Base-by-base conservation (phyloP, 2,797 vertebrate genomes). In the Zenarchopterus dispar region DNA sequence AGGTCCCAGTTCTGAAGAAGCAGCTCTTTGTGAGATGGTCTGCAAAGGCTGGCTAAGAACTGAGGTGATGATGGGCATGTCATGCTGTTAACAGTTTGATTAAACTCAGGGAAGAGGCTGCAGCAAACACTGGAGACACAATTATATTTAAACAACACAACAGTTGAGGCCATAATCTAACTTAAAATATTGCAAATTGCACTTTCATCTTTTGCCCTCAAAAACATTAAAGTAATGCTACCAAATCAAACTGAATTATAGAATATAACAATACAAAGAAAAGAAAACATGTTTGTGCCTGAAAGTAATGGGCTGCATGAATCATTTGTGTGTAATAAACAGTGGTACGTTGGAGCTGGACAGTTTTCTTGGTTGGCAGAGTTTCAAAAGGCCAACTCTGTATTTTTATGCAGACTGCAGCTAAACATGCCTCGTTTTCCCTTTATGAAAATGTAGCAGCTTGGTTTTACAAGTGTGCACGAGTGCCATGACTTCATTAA, bases 401-500 rank as follows among this genome's bases (percentile, higher is more conserved):
- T 54, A 22, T 46, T 41, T 57, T 58, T 60, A 56, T 23, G 60
- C 18, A 15, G 18, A 54, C 52, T 28, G 47, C 56, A 48, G 67
- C 28, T 47, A 39, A 77, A 76, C 13, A 36, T 58, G 23, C 16
- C 31, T 44, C 42, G 52, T 50, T 48, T 42, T 19, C 36, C 16
- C 45, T 22, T 60, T 1, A 52, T 51, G 33, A 53, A 80, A 79
- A 63, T 57, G 9, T 24, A 63, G 58, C 59, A 56, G 31, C 23
- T n/a, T 23, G 13, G 49, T 75, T 83, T 82, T 71, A 75, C 26
- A 53, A 70, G 57, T 23, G 24, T n/a, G 15, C 54, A 51, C 8
- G 19, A 45, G 43, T 54, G 44, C 52, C 33, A 36, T 78, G 63
- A 68, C 19, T 62, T 79, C 49, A 67, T 75, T 62, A 84, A 47